Conservation (phyloP, 2,797 vertebrate species). For the Arnoldichthys spilopterus region DNA sequence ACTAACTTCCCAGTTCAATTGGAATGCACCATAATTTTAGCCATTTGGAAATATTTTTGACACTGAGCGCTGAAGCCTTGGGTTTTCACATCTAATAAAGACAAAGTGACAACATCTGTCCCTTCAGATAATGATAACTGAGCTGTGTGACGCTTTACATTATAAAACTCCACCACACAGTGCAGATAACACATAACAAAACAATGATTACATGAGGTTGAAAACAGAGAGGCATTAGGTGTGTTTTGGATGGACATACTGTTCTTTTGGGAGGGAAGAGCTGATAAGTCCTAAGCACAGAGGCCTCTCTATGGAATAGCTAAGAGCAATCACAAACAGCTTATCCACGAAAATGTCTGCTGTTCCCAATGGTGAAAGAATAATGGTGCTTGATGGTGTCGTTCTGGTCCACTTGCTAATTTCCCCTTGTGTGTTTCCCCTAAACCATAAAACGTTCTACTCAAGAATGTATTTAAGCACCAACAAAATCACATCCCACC, state of each 20-base stretch:
- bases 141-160: neutral
- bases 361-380: neutral
- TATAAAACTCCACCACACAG: neutral
- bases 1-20: no score
- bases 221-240: constrained; percentile 3
- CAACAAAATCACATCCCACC: constrained; percentile 8
- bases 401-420: neutral
- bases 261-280: neutral
- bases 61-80: no score
- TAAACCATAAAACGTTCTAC: constrained; percentile 3
- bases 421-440: constrained; percentile 6
- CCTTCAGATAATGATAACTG: no score
- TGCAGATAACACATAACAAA: constrained; percentile 5
- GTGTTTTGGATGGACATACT: constrained; percentile 29
- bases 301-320: constrained; percentile 10
- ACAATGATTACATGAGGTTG: constrained; percentile 4
- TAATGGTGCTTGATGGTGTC: neutral
- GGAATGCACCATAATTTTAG: no score
- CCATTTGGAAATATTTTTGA: no score
- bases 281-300: constrained; percentile 17
- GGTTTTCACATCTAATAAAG: no score
- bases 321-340: constrained; percentile 34
- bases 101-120: no score
- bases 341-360: constrained; percentile 15
- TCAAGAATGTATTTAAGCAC: constrained; percentile 8